A percentile compares a stretch with the other conserved stretches of the same genome.
These are phyloP conservation scores for Sarcophaga peregrina DNA, from an alignment of 1,140 invertebrate species.

Conservation along the genomic window DNA sequence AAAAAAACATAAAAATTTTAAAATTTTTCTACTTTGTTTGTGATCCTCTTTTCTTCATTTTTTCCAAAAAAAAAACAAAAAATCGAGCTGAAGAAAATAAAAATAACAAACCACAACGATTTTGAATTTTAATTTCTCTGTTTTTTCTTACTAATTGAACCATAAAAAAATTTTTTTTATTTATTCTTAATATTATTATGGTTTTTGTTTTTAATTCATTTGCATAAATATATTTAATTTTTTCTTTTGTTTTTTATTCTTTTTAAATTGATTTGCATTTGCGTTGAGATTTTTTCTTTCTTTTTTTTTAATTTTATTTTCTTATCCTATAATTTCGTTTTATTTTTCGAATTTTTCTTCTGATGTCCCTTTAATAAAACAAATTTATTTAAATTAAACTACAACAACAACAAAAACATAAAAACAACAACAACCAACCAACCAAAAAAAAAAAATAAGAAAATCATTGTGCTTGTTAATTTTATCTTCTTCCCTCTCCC, in stretches of 20 bases:
- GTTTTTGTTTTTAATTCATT: slow-evolving; percentile 52
- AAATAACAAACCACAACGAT: slow-evolving; percentile 3
- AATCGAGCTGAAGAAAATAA: slow-evolving; percentile 14
- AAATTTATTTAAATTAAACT: too few relatives aligned
- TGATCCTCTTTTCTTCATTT: too few relatives aligned
- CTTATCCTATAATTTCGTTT: slow-evolving; percentile 1
- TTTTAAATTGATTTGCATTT: slow-evolving; percentile 19
- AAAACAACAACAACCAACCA: too few relatives aligned
- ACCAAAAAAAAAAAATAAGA: not conserved
- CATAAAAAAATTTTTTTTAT: slow-evolving; percentile 59
- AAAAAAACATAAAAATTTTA: too few relatives aligned
- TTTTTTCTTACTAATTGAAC: not conserved
- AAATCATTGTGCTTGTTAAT: slow-evolving; percentile 23
- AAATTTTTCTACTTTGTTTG: too few relatives aligned
- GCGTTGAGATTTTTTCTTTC: not conserved
- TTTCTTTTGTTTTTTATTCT: not conserved
- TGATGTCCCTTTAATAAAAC: slow-evolving; percentile 40
- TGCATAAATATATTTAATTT: slow-evolving; percentile 44
- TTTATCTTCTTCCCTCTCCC: slow-evolving; percentile 24
- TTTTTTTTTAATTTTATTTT: not conserved
- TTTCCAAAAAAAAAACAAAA: not conserved
- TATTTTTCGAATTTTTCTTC: slow-evolving; percentile 32
- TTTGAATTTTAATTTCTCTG: not conserved
- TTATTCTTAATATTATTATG: slow-evolving; percentile 65
- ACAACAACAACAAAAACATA: too few relatives aligned